A percentile compares a stretch with the other conserved stretches of the same genome.
phyloP scores from a whole-genome alignment of 2,888 invertebrate species.

The Cataglyphis rosenhaueri region DNA sequence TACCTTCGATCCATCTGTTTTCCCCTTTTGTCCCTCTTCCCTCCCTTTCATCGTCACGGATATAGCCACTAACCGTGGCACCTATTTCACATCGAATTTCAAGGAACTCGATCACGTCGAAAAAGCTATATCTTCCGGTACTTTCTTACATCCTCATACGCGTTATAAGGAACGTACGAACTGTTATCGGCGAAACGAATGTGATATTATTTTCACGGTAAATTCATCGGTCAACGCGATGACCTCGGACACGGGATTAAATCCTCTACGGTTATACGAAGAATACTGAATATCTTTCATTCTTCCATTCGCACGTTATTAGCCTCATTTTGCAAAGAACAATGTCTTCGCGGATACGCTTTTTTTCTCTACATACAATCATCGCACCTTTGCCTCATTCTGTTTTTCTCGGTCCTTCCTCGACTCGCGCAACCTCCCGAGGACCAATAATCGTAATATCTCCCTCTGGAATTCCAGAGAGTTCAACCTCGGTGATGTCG shows the following conservation, averaged over 20 bases:
- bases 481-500: conserved; percentile 51
- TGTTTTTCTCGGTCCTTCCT: conserved; percentile 46
- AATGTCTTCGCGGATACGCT: conserved; percentile 31
- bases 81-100: conserved; percentile 75
- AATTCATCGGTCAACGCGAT: neutral
- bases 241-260: neutral
- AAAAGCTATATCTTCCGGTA: conserved; percentile 47
- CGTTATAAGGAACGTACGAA: neutral
- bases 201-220: conserved; percentile 28
- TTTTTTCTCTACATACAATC: conserved; percentile 28
- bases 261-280: conserved; percentile 9
- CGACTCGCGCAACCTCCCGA: conserved; percentile 17
- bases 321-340: conserved; percentile 20
- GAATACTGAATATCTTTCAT: conserved; percentile 16
- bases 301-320: conserved; percentile 31
- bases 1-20: conserved; percentile 29
- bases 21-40: conserved; percentile 28
- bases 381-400: conserved; percentile 35
- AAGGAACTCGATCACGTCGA: conserved; percentile 48
- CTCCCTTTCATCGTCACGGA: conserved; percentile 35
- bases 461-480: conserved; percentile 75
- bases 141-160: conserved; percentile 49
- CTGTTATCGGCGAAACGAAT: conserved; percentile 22
- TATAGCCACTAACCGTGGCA: conserved; percentile 73
- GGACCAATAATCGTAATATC: conserved; percentile 79